Base-by-base conservation (phyloP, 2,797 vertebrate genomes). In the Parauchenoglanis ngamensis region DNA sequence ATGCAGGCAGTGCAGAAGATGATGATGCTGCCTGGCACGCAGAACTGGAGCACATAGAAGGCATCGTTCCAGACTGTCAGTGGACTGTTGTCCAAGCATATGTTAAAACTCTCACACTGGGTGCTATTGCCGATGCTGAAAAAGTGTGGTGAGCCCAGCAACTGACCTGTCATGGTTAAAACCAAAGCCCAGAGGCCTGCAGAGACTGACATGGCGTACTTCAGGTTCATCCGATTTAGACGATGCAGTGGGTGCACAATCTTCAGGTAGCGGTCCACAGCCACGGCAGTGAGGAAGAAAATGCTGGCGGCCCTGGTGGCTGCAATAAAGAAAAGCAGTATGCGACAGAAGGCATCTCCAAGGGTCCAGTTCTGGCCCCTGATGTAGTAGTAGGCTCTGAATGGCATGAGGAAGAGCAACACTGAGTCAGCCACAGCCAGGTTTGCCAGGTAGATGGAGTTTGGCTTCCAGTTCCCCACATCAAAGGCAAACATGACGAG, bases 61-160 rank as follows among this genome's bases (percentile, higher is more conserved):
- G 91, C 31, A 28, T 96, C 96, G 90, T 96, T 94, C 95, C 96
- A 97, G 87, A 92, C 93, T 86, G 90, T 89, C 17, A 92, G 77
- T 0, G 94, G 91, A n/a, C 86, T 90, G 83, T 89, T 89, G 46
- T 92, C 92, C 89, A 96, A 92, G 89, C 95, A 96, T 88, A 96
- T 96, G 91, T 95, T 96, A 90, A 96, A 97, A 72, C 96, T 96
- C 92, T 96, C 96, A 2, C 96, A 96, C 86, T 96, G 95, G 0
- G 92, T 95, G 0, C 52, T 89, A 85, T 96, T 95, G 89, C 91
- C 83, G 4, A 84, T 63, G 75, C 79, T 40, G 65, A 88, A 94
- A 83, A 95, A 94, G 89, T 95, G 95, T 21, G 89, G 1, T 0
- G 92, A 59, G 0, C 91, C 40, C 0, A 96, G 89, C 28, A 96